Evolutionary conservation across 2,113 vertebrate species (phyloP), one percentile per base, ranked within the genome.

Genomic region (Neomonachus schauinslandi): DNA sequence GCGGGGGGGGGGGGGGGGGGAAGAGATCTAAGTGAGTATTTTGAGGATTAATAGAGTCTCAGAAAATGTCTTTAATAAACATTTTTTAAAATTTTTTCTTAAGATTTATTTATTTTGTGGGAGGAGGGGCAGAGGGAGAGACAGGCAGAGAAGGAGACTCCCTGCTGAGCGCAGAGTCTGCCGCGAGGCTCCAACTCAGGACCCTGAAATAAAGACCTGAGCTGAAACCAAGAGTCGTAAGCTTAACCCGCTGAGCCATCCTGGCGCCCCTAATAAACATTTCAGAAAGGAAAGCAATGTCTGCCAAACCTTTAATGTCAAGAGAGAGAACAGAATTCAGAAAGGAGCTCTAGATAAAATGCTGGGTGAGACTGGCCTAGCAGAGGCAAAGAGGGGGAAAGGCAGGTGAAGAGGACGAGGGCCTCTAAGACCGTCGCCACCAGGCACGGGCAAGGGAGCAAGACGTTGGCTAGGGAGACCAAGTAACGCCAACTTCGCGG

Each of bases 321-420:
- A 82, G 80, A 86, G 36, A 95, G 90, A 95, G 90, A 89, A 51
- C 36, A 65, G 51, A 89, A 46, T n/a, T 71, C 36, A 82, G 81
- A 72, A 65, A 74, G 42, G 65, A 79, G 71, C 74, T 53, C 3
- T 19, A 33, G 82, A 51, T n/a, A 63, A 88, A 46, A 46, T 8
- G 2, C 16, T n/a, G 36, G 89, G 55, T 0, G 6, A 79, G 53
- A 33, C 0, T 39, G 49, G 22, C 6, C 0, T 7, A 12, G 5
- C 26, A 87, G 21, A 72, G 65, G 81, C 22, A 36, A 86, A 77
- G 11, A 22, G 24, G 46, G 33, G 21, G 42, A 12, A 65, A 51
- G 2, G 7, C 49, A 61, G 79, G 55, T 4, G 18, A 71, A 61
- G 76, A 21, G 15, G 33, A 16, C 0, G 22, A 26, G 10, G 55